Evolutionary conservation across 2,888 invertebrate genomes (phyloP).

Genomic region (Tenodera sinensis): DNA sequence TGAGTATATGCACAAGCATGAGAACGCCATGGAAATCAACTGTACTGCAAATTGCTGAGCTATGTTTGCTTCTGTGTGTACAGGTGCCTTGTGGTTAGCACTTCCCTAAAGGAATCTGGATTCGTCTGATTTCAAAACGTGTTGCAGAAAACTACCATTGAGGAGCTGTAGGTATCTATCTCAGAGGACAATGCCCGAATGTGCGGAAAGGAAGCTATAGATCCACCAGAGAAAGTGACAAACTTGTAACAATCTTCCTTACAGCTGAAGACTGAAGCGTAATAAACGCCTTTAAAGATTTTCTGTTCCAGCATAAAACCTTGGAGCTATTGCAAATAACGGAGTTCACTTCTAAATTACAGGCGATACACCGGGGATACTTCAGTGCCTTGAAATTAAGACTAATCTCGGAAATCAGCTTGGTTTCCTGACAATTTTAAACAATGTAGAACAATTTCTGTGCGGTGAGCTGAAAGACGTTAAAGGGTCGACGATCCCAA

Average conservation of each 20-base stretch:
- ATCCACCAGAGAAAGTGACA: neutral
- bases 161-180: no score
- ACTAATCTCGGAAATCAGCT: neutral
- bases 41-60: no score
- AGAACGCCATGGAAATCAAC: no score
- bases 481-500: neutral
- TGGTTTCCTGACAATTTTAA: neutral
- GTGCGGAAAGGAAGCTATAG: no score
- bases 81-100: no score
- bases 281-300: neutral
- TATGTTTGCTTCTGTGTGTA: no score
- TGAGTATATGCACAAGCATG: no score
- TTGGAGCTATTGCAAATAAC: neutral
- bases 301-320: neutral
- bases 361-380: neutral
- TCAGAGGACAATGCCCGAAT: no score
- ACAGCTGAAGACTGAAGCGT: neutral
- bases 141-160: no score
- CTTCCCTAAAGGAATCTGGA: no score
- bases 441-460: neutral
- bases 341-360: neutral
- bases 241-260: neutral
- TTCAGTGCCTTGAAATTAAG: neutral
- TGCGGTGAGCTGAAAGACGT: neutral
- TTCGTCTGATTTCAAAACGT: no score